phyloP scores from a whole-genome alignment of 2,113 vertebrate species.

The Fulica atra region DNA sequence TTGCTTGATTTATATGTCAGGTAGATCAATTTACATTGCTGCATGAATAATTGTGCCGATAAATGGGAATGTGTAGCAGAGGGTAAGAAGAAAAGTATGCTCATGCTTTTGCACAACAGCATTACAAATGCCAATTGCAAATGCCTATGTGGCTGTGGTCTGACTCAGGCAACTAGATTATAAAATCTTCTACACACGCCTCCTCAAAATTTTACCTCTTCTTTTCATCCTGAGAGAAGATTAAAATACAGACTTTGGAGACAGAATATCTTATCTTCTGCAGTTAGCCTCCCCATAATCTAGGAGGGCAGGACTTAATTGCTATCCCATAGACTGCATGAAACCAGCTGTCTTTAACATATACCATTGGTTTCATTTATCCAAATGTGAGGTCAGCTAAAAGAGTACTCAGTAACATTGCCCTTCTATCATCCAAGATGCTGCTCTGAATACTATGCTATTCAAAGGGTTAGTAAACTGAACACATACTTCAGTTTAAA shows the following conservation, averaged over 20 bases:
- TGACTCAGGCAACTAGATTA: neutral
- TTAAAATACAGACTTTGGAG: neutral
- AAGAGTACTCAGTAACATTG: neutral
- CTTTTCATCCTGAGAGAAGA: neutral
- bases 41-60: neutral
- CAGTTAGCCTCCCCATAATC: neutral
- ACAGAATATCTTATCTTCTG: neutral
- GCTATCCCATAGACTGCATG: neutral
- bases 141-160: neutral
- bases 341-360: neutral
- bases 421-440: neutral
- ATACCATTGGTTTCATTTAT: neutral
- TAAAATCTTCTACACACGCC: neutral
- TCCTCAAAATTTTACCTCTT: neutral
- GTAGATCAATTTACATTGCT: neutral
- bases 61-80: neutral
- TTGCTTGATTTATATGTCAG: neutral
- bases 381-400: neutral
- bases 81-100: neutral
- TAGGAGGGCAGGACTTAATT: neutral
- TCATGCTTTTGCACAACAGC: neutral
- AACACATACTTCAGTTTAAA: neutral
- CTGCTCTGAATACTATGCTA: neutral
- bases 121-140: neutral
- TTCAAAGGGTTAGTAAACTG: neutral